Evolutionary conservation across 2,113 vertebrate species (phyloP), one percentile per base, ranked within the genome.

Genomic region (Mustela lutreola): DNA sequence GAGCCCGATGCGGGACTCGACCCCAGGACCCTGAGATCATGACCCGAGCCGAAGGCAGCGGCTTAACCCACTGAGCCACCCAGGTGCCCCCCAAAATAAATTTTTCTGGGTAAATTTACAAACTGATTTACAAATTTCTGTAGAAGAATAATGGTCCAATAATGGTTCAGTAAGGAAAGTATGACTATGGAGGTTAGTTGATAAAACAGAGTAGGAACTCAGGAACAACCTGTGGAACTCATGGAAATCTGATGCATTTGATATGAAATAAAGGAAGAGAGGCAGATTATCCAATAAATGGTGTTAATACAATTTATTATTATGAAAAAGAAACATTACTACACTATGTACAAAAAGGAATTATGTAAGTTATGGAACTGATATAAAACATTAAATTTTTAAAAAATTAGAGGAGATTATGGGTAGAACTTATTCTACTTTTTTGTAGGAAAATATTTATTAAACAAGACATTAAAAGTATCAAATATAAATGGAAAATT

Each of bases 71-170:
- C 36, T 36, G 36, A 36, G 36, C 36, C 36, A 36, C 36, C 36
- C 36, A 36, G 36, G 36, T 36, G 36, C 36, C 36, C 36, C 15
- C 36, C 15, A 60, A 89, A 87, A 26, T n/a, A 14, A 36, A 56
- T 94, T 76, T 67, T 95, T 67, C 21, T 84, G 4, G 73, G 62
- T 42, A 93, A 88, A 48, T 93, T 84, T 95, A 78, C 0, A 84
- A 65, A 88, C 14, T 91, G 50, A 91, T 63, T 80, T 78, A 84
- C 84, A 94, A 97, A 45, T 70, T 84, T 28, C 73, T 83, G 31
- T 80, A 36, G 6, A 65, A 6, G 16, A 21, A n/a, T 86, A 87
- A 65, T 50, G 11, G 26, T 53, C 18, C 60, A 67, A 45, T 91
- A 91, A 88, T 56, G 73, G 48, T 33, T 78, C 10, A 83, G 8